Conservation (phyloP, 2,888 invertebrate species). For the Megaustenia siamemsis region DNA sequence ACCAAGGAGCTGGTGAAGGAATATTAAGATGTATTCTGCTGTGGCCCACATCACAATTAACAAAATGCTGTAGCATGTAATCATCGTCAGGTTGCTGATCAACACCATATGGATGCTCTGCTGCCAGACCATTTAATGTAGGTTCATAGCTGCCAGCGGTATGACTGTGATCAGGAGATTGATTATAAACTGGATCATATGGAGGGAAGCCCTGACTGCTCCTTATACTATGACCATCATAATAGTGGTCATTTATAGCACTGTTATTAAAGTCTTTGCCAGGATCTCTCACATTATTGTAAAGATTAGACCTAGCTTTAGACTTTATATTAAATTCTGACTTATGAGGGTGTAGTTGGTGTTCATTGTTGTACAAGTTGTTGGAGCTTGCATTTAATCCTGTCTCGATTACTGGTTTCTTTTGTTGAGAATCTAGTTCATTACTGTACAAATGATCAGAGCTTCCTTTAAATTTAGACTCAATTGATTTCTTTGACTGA, state of each 20-base stretch:
- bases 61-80: slow-evolving; percentile 35
- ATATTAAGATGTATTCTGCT: slow-evolving; percentile 23
- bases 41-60: slow-evolving; percentile 2
- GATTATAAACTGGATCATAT: slow-evolving; percentile 33
- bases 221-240: slow-evolving; percentile 3
- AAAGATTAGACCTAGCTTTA: neutral
- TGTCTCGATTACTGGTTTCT: neutral
- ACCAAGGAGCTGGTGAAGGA: slow-evolving; percentile 1
- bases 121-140: slow-evolving; percentile 27
- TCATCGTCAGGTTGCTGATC: slow-evolving; percentile 45
- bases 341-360: neutral
- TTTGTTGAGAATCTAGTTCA: neutral
- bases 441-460: slow-evolving; percentile 10
- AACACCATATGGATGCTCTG: slow-evolving; percentile 14
- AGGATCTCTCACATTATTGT: slow-evolving; percentile 16
- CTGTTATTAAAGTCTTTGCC: slow-evolving; percentile 2
- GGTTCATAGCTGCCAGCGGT: slow-evolving; percentile 45
- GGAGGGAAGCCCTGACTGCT: neutral
- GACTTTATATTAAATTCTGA: slow-evolving; percentile 28
- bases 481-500: neutral
- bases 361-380: slow-evolving; percentile 36
- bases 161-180: neutral
- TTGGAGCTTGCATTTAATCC: neutral
- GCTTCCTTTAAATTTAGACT: neutral
- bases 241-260: slow-evolving; percentile 16